Base-by-base conservation (phyloP, 2,888 invertebrate species). In the Heliconius hortense region DNA sequence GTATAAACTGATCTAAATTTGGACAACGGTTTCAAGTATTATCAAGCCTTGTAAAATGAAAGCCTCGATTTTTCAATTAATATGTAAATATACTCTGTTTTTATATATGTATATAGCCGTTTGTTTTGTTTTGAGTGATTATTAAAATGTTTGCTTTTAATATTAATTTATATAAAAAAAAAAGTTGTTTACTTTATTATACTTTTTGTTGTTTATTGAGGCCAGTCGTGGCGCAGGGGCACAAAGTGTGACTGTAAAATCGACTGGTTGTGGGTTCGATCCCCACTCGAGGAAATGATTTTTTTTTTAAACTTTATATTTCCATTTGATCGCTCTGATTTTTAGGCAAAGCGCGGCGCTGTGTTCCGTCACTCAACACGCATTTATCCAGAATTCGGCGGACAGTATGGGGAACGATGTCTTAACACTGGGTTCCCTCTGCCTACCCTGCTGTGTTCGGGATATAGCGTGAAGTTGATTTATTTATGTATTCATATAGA, bases 1-100 rank as follows among this genome's bases (percentile, higher is more conserved):
- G 68, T 69, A 43, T 64, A 72, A 77, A 74, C 70, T 63, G 67
- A 74, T 63, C 26, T 67, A 73, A 63, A 63, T 39, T 62, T 53
- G 69, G 62, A 62, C 60, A 74, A 74, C 73, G 68, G 31, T 63
- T 43, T 69, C 28, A 53, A 67, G 69, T 53, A 67, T 68, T 68
- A 11, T 59, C 5, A 26, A 31, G 15, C 48, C 28, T 28, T 26
- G 43, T 56, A 26, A 60, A 60, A 48, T 48, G 60, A 43, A 73
- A 56, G 59, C 31, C 15, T 10, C 13, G 48, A 73, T 74, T 48
- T 74, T 60, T 74, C 60, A 68, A 62, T 68, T 48, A 68, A 73
- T 67, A 60, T 67, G 15, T 43, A 43, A 67, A 59, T 66, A 24
- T 8, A 28, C 39, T 26, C 24, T 8, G 18, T 66, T 73, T 66